These are phyloP conservation scores for Dysmachus trigonus DNA, from an alignment of 2,888 invertebrate genomes.

Conservation along the genomic window DNA sequence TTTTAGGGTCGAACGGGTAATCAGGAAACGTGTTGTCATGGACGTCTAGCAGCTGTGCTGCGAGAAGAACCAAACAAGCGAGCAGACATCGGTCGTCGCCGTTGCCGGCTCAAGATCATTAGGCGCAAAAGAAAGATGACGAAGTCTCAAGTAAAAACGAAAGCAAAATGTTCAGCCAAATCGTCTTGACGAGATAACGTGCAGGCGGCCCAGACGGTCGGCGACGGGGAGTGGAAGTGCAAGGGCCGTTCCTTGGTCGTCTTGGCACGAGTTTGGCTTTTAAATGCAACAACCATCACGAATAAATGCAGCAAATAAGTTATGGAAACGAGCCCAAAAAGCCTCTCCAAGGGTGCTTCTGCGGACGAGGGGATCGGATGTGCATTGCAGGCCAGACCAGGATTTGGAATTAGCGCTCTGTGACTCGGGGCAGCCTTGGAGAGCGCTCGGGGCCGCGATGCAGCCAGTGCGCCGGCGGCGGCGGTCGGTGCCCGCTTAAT, in stretches of 20 bases:
- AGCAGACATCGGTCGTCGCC: not conserved
- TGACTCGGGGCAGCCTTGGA: not conserved
- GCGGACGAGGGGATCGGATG: not conserved
- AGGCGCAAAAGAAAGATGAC: slow-evolving; percentile 15
- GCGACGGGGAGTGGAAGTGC: not conserved
- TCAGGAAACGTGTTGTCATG: slow-evolving; percentile 30
- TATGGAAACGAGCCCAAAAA: slow-evolving; percentile 26
- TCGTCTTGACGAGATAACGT: slow-evolving; percentile 12
- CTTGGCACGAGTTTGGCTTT: slow-evolving; percentile 31
- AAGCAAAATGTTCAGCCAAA: slow-evolving; percentile 25
- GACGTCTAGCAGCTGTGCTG: not conserved
- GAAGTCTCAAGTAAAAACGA: slow-evolving; percentile 12
- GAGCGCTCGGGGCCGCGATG: not conserved
- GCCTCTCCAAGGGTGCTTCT: not conserved
- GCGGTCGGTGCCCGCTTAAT: not conserved
- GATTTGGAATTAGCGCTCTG: slow-evolving; percentile 13
- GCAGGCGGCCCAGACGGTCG: not conserved
- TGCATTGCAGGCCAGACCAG: slow-evolving; percentile 1
- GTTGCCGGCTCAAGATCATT: slow-evolving; percentile 20
- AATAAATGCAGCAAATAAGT: slow-evolving; percentile 34
- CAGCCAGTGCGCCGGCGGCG: not conserved
- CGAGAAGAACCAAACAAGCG: not conserved
- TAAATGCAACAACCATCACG: slow-evolving; percentile 38
- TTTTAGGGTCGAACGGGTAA: not conserved
- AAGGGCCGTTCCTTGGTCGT: not conserved